Evolutionary conservation across 2,113 vertebrate species (phyloP).

Genomic region (Sinocyclocheilus maitianheensis): DNA sequence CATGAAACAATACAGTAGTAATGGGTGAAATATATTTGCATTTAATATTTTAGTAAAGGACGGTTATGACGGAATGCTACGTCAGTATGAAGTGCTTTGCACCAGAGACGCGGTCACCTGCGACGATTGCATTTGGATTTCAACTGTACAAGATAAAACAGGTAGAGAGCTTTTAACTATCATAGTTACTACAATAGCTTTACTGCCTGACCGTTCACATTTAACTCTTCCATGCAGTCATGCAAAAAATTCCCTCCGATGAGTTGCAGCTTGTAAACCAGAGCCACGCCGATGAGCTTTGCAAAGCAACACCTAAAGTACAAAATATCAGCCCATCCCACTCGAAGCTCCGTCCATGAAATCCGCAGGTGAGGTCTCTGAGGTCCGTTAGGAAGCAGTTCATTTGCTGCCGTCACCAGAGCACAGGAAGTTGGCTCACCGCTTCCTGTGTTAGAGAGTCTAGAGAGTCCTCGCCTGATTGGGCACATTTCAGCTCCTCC

Average conservation of each 20-base stretch:
- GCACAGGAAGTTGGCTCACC: constrained; percentile 54
- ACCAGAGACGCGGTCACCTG: constrained; percentile 19
- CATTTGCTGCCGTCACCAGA: constrained; percentile 44
- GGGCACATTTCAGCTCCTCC: constrained; percentile 45
- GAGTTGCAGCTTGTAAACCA: constrained; percentile 38
- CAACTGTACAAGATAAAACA: constrained; percentile 2
- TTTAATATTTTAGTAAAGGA: constrained; percentile 73
- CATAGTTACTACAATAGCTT: constrained; percentile 32
- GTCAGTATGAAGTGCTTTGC: constrained; percentile 52
- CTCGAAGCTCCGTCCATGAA: too few relatives aligned
- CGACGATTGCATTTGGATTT: not conserved
- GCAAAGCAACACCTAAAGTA: constrained; percentile 44
- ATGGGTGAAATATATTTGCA: constrained; percentile 65
- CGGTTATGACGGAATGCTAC: constrained; percentile 17
- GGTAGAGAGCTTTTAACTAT: not conserved
- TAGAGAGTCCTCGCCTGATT: constrained; percentile 33
- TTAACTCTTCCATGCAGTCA: constrained; percentile 53
- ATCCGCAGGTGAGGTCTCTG: constrained; percentile 61
- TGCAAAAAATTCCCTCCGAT: constrained; percentile 39
- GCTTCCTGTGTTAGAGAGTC: constrained; percentile 53
- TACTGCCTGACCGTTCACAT: constrained; percentile 55
- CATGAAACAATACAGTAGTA: constrained; percentile 77
- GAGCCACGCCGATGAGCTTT: constrained; percentile 10
- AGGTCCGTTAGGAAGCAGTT: constrained; percentile 70
- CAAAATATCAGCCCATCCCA: constrained; percentile 31